These are phyloP conservation scores for Myrmecophaga tridactyla DNA, from an alignment of 2,113 vertebrate species.

Conservation along the genomic window DNA sequence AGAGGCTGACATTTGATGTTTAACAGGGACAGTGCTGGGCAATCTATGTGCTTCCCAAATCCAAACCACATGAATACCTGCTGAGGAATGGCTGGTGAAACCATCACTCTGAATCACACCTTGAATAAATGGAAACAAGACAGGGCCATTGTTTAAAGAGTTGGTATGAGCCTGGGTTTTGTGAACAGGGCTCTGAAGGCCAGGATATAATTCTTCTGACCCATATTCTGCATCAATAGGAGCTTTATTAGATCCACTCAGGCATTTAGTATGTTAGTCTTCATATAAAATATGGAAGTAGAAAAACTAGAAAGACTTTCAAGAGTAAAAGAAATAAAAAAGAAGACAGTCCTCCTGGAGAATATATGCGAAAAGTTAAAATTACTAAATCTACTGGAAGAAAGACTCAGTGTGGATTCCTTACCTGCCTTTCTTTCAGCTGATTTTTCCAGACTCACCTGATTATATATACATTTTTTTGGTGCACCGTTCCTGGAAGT, in stretches of 20 bases:
- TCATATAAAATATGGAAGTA: slow-evolving; percentile 42
- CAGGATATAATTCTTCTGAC: slow-evolving; percentile 24
- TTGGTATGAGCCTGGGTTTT: slow-evolving; percentile 41
- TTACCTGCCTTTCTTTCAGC: background rate
- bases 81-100: slow-evolving; percentile 71
- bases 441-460: background rate
- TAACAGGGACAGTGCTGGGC: slow-evolving; percentile 61
- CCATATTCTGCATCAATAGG: slow-evolving; percentile 41
- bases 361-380: slow-evolving; percentile 35
- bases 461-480: too few species aligned
- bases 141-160: slow-evolving; percentile 57
- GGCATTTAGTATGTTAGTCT: slow-evolving; percentile 16
- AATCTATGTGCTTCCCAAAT: slow-evolving; percentile 66
- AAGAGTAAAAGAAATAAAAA: slow-evolving; percentile 17
- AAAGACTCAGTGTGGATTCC: background rate
- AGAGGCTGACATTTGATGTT: slow-evolving; percentile 72
- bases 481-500: too few species aligned
- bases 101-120: slow-evolving; percentile 71
- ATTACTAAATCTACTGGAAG: slow-evolving; percentile 8
- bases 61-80: slow-evolving; percentile 75
- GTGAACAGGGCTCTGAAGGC: slow-evolving; percentile 44
- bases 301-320: slow-evolving; percentile 33
- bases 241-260: slow-evolving; percentile 46
- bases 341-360: background rate
- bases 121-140: slow-evolving; percentile 73